These are phyloP conservation scores for Zalophus californianus DNA, from an alignment of 2,797 vertebrate species.

Conservation along the genomic window DNA sequence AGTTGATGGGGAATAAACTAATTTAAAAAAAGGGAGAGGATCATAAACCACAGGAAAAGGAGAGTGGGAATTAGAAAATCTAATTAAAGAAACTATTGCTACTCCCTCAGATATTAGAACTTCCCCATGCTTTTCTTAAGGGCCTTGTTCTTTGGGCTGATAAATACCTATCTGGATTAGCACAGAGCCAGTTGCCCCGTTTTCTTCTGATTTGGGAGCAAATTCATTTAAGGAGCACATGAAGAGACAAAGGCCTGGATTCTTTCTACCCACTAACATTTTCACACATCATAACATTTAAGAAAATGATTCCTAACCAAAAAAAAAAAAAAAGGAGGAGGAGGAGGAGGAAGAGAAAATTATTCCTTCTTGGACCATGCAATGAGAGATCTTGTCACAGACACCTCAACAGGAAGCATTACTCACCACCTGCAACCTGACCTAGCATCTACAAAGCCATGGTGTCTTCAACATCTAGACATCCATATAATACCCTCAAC, in stretches of 20 bases:
- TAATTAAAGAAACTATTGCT: background rate
- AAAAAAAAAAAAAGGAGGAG: too few species aligned
- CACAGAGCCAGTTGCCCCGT: background rate
- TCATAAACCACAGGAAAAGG: background rate
- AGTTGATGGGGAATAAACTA: background rate
- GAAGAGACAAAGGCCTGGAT: background rate
- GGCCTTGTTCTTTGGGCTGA: background rate
- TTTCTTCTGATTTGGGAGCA: background rate
- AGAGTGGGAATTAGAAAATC: background rate
- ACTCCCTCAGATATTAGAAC: background rate
- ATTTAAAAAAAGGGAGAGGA: background rate
- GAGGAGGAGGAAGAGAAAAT: background rate
- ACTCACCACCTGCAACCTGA: background rate
- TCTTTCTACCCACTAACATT: background rate
- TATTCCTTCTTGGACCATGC: background rate
- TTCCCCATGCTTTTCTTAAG: background rate
- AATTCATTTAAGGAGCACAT: constrained; percentile 1
- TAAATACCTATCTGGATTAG: background rate
- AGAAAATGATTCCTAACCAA: background rate
- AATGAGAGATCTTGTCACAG: background rate
- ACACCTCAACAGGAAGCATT: background rate
- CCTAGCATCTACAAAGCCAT: background rate
- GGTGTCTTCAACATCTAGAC: background rate
- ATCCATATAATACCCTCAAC: background rate
- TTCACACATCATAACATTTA: background rate